phyloP scores from a whole-genome alignment of 2,888 invertebrate genomes.

The Mactromeris polynyma region DNA sequence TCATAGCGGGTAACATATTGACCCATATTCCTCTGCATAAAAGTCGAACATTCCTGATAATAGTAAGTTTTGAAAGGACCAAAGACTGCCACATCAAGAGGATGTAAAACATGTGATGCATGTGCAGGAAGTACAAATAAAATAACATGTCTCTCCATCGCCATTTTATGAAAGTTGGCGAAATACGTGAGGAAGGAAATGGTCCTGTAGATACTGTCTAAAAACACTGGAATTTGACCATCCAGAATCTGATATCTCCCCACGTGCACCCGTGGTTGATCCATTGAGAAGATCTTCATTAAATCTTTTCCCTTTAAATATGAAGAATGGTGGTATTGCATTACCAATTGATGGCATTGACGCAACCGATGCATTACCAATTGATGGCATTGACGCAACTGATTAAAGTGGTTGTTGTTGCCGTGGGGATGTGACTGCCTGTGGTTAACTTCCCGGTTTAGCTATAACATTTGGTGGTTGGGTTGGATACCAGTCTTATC shows the following conservation, averaged over 20 bases:
- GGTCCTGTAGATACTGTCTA: conserved; percentile 35
- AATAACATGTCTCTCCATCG: conserved; percentile 24
- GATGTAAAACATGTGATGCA: conserved; percentile 42
- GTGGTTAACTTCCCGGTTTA: no score
- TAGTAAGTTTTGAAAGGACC: conserved; percentile 50
- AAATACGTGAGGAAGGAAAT: conserved; percentile 13
- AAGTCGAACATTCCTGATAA: conserved; percentile 24
- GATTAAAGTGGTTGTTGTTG: no score
- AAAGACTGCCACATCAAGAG: conserved; percentile 44
- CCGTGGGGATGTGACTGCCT: no score
- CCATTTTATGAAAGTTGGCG: neutral
- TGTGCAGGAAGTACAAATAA: conserved; percentile 48
- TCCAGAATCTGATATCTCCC: conserved; percentile 37
- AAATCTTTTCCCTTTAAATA: conserved; percentile 45
- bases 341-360: conserved; percentile 37
- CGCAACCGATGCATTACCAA: conserved; percentile 42
- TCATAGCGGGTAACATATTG: conserved; percentile 79
- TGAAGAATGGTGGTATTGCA: conserved; percentile 40
- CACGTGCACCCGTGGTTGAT: conserved; percentile 4
- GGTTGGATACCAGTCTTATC: no score
- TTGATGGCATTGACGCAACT: conserved; percentile 39
- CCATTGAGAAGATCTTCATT: conserved; percentile 37
- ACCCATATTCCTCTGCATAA: conserved; percentile 75
- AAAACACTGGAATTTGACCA: conserved; percentile 44
- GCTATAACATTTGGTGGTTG: no score